phyloP scores from a whole-genome alignment of 2,113 vertebrate species.

The Thalassoma bifasciatum region DNA sequence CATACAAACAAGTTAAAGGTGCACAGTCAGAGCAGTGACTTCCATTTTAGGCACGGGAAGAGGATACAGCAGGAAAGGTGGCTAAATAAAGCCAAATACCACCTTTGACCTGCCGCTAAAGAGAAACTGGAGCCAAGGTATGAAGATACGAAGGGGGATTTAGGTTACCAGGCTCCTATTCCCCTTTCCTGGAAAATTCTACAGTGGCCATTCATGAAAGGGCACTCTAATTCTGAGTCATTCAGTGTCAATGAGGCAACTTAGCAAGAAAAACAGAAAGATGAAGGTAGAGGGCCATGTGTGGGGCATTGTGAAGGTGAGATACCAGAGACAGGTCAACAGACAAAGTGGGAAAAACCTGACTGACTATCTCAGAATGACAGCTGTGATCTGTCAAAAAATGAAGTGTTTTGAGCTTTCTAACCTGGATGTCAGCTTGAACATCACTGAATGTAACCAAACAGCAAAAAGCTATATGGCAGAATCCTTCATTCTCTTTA shows the following conservation, averaged over 20 bases:
- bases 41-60: slow-evolving; percentile 68
- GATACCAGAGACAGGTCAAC: slow-evolving; percentile 6
- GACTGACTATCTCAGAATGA: not conserved
- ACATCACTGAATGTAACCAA: not conserved
- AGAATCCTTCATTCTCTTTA: not conserved
- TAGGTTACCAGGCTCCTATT: slow-evolving; percentile 69
- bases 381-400: slow-evolving; percentile 9
- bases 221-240: slow-evolving; percentile 35
- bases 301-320: slow-evolving; percentile 19
- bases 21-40: slow-evolving; percentile 30
- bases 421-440: not conserved
- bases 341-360: slow-evolving; percentile 10
- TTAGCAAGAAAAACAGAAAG: slow-evolving; percentile 44
- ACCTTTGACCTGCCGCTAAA: slow-evolving; percentile 75
- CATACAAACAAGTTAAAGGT: slow-evolving; percentile 50
- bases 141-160: slow-evolving; percentile 63
- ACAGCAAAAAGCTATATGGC: not conserved
- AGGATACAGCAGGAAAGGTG: slow-evolving; percentile 66
- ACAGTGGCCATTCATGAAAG: slow-evolving; percentile 66
- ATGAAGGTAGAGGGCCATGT: slow-evolving; percentile 33
- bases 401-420: not conserved
- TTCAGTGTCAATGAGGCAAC: slow-evolving; percentile 18
- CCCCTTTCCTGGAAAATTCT: slow-evolving; percentile 78
- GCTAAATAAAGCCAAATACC: slow-evolving; percentile 80
- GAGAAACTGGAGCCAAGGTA: slow-evolving; percentile 71